phyloP scores from a whole-genome alignment of 1,140 invertebrate genomes.

The honey bee (Apis mellifera) region DNA sequence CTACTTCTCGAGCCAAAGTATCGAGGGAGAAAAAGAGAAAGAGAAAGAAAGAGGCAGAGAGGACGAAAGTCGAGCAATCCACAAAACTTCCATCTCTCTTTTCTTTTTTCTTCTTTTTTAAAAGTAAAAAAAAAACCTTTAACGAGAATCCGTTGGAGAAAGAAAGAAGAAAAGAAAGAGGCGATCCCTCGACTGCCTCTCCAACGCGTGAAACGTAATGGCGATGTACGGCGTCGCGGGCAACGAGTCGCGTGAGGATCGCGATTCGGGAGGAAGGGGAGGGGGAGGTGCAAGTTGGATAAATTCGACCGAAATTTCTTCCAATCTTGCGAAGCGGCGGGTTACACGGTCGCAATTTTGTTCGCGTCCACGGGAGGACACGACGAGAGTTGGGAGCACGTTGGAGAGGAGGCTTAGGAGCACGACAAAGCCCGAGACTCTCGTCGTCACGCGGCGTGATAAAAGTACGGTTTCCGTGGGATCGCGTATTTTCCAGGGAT shows the following conservation, averaged over 20 bases:
- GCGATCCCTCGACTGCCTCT: no score
- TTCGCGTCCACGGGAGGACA: not conserved
- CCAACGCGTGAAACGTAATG: no score
- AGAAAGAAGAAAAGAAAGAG: no score
- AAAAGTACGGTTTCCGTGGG: constrained; percentile 25
- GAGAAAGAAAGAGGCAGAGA: not conserved
- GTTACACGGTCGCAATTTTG: constrained; percentile 15
- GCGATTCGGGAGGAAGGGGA: no score
- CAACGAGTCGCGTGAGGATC: no score
- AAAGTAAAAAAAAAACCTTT: not conserved
- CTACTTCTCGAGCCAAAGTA: not conserved
- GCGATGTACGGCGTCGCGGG: no score
- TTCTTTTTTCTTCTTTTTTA: no score
- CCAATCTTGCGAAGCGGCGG: constrained; percentile 23
- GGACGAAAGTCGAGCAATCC: not conserved
- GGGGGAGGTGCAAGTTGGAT: not conserved
- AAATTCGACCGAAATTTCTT: constrained; percentile 14
- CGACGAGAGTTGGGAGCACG: not conserved
- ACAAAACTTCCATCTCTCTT: not conserved
- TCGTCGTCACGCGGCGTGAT: constrained; percentile 26
- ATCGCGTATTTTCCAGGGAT: constrained; percentile 41
- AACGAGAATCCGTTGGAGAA: not conserved
- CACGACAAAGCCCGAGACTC: constrained; percentile 16
- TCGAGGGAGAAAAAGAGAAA: not conserved
- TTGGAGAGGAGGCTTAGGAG: constrained; percentile 17